Evolutionary conservation across 2,113 vertebrate species (phyloP).

Genomic region (Struthio camelus): DNA sequence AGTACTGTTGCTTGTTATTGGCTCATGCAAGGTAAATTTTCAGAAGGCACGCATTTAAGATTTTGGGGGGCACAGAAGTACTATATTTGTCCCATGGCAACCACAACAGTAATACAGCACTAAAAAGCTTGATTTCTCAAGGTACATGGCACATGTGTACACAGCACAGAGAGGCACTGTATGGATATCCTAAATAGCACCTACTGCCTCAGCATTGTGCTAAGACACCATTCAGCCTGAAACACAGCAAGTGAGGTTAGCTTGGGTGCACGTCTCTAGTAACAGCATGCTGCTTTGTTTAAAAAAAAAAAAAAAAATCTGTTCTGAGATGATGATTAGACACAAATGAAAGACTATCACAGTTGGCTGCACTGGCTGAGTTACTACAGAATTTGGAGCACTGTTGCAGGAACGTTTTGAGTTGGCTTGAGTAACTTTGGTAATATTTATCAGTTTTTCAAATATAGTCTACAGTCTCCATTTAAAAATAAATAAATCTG

Average conservation of each 20-base stretch:
- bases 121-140: rapidly evolving
- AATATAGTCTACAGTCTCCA: neutral
- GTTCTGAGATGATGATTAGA: no score
- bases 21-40: rapidly evolving
- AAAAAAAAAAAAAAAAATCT: no score
- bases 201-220: rapidly evolving
- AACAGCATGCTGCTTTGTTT: rapidly evolving
- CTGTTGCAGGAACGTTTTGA: neutral
- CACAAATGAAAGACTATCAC: neutral
- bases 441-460: neutral
- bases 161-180: rapidly evolving
- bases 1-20: neutral
- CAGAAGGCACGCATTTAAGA: neutral
- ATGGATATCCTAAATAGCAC: no score
- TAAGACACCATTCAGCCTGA: rapidly evolving
- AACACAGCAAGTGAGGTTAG: rapidly evolving
- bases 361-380: rapidly evolving
- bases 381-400: neutral
- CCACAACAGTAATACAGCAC: no score
- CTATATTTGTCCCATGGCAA: rapidly evolving
- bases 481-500: neutral
- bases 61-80: neutral
- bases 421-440: neutral
- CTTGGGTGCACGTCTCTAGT: neutral
- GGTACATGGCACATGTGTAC: no score